A percentile compares a stretch with the other conserved stretches of the same genome.
phyloP scores from a whole-genome alignment of 2,888 invertebrate species.

The Plagodis dolabraria region DNA sequence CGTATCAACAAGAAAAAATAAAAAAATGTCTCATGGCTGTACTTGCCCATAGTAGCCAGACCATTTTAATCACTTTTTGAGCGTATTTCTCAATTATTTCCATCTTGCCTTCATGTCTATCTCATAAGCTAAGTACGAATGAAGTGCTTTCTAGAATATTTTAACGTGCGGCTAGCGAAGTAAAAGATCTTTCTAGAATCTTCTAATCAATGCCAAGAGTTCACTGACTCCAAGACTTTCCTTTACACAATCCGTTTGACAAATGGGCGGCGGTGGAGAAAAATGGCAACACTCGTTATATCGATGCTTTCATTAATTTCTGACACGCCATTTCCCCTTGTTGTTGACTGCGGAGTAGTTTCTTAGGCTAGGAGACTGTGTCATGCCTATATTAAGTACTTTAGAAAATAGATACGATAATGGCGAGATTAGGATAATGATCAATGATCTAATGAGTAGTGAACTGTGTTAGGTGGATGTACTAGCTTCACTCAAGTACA shows the following conservation, averaged over 20 bases:
- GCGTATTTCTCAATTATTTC: too few relatives aligned
- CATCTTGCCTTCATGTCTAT: too few relatives aligned
- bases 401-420: not conserved
- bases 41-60: too few relatives aligned
- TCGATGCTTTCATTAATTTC: constrained; percentile 61
- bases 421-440: not conserved
- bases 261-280: constrained; percentile 39
- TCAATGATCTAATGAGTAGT: not conserved
- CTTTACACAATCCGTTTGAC: constrained; percentile 19
- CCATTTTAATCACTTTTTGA: too few relatives aligned
- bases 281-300: constrained; percentile 53
- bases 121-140: too few relatives aligned
- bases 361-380: constrained; percentile 35
- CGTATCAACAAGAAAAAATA: too few relatives aligned
- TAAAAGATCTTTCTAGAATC: too few relatives aligned
- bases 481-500: too few relatives aligned
- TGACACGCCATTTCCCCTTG: constrained; percentile 51
- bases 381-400: constrained; percentile 2
- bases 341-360: constrained; percentile 29
- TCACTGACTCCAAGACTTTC: constrained; percentile 12
- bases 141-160: too few relatives aligned
- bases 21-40: too few relatives aligned
- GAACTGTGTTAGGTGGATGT: not conserved
- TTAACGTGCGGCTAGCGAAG: too few relatives aligned
- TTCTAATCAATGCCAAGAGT: constrained; percentile 1